A percentile compares a stretch with the other conserved stretches of the same genome.
Evolutionary conservation across 2,888 invertebrate species (phyloP).

Genomic region (Andrena haemorrhoa): DNA sequence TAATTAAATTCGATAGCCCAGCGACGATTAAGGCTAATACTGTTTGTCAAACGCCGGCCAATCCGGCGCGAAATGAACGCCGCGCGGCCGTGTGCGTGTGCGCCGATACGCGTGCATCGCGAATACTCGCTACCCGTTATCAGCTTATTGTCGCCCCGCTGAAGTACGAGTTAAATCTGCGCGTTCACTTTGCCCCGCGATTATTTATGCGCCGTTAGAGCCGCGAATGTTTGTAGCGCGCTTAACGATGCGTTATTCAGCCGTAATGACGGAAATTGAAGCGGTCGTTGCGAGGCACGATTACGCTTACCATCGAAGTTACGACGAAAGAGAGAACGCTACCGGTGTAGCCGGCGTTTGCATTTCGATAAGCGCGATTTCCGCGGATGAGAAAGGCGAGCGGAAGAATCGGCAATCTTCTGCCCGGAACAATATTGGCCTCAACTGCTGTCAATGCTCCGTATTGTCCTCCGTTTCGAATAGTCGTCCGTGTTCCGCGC

Average conservation of each 20-base stretch:
- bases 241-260: slow-evolving; percentile 55
- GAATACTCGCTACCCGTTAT: slow-evolving; percentile 46
- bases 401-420: no score
- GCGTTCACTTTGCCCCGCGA: slow-evolving; percentile 42
- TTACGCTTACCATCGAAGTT: slow-evolving; percentile 27
- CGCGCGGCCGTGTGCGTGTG: slow-evolving; percentile 29
- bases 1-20: slow-evolving; percentile 29
- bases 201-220: slow-evolving; percentile 51
- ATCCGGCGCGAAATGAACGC: slow-evolving; percentile 5
- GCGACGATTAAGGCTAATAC: slow-evolving; percentile 23
- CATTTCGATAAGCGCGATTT: neutral
- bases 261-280: slow-evolving; percentile 30
- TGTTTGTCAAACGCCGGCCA: slow-evolving; percentile 19
- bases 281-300: slow-evolving; percentile 14
- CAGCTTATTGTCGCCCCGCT: slow-evolving; percentile 50
- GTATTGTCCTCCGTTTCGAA: no score
- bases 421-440: no score
- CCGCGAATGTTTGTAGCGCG: slow-evolving; percentile 30
- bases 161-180: slow-evolving; percentile 52
- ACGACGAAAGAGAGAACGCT: slow-evolving; percentile 12
- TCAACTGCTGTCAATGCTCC: no score
- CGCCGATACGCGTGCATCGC: slow-evolving; percentile 3
- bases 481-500: no score
- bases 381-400: neutral
- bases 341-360: neutral